phyloP scores from a whole-genome alignment of 92 coral and sea anemone genomes.

The Epizoanthus ramosus region DNA sequence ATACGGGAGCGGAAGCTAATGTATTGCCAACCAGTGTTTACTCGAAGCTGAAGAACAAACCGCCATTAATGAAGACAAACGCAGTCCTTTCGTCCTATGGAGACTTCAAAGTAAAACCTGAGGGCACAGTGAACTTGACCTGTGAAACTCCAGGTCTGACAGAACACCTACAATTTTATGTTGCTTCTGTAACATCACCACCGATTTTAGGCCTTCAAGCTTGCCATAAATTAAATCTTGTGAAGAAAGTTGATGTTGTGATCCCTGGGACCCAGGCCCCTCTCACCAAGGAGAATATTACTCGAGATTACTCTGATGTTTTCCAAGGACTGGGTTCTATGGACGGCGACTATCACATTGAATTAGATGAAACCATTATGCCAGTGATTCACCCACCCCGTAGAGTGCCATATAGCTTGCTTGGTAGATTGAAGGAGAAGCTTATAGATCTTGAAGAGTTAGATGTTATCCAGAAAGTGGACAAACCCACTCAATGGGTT shows the following conservation, averaged over 20 bases:
- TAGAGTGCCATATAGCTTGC: constrained; percentile 32
- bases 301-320: constrained; percentile 39
- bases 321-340: constrained; percentile 44
- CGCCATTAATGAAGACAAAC: constrained; percentile 35
- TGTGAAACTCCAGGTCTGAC: constrained; percentile 17
- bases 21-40: constrained; percentile 37
- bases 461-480: constrained; percentile 32
- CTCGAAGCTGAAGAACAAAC: constrained; percentile 34
- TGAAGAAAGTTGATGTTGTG: constrained; percentile 29
- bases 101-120: constrained; percentile 48
- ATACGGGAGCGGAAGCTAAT: constrained; percentile 32
- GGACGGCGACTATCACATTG: constrained; percentile 47
- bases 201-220: constrained; percentile 43
- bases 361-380: constrained; percentile 30
- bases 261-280: constrained; percentile 38
- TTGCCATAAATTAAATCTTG: constrained; percentile 23
- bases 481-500: constrained; percentile 48
- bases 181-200: constrained; percentile 13
- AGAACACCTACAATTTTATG: constrained; percentile 1
- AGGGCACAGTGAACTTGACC: constrained; percentile 26
- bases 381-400: constrained; percentile 47
- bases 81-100: constrained; percentile 47
- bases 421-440: constrained; percentile 17
- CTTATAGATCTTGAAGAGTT: constrained; percentile 37
- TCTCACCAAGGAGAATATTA: constrained; percentile 32